Percentiles rank a stretch among this genome's conserved stretches.
Evolutionary conservation across 2,888 invertebrate species (phyloP).

Genomic region (Lypha dubia): DNA sequence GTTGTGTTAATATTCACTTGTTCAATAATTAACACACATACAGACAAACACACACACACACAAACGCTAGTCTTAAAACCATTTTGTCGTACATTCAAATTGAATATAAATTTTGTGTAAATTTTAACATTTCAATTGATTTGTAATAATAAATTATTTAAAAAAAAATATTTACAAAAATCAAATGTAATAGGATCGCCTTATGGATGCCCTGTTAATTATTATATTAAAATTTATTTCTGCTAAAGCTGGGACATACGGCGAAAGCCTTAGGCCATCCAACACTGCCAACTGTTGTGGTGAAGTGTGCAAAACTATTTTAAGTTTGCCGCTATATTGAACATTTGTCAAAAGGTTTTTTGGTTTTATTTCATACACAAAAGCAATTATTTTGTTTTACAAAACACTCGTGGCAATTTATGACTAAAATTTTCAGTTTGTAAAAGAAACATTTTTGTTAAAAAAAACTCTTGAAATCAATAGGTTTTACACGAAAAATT

Average conservation of each 20-base stretch:
- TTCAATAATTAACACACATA: neutral
- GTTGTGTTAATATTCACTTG: neutral
- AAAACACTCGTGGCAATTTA: no score
- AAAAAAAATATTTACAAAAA: constrained; percentile 1
- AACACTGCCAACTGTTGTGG: neutral
- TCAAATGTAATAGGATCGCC: no score
- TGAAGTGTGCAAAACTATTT: constrained; percentile 5
- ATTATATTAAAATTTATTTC: no score
- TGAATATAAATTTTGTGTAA: constrained; percentile 57
- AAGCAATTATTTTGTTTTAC: neutral
- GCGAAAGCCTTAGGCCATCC: neutral
- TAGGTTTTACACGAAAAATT: neutral
- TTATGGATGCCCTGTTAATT: no score
- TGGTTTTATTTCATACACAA: constrained; percentile 15
- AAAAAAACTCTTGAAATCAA: neutral
- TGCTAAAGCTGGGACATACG: no score
- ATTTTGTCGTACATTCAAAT: constrained; percentile 31
- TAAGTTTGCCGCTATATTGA: neutral
- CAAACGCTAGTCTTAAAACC: neutral
- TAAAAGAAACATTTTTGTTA: neutral
- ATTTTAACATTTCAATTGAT: constrained; percentile 62
- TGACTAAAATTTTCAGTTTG: neutral
- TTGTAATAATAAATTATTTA: constrained; percentile 58
- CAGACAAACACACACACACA: neutral
- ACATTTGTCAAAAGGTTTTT: constrained; percentile 15